Evolutionary conservation across 2,113 vertebrate species (phyloP).

Genomic region (Percopsis transmontana): DNA sequence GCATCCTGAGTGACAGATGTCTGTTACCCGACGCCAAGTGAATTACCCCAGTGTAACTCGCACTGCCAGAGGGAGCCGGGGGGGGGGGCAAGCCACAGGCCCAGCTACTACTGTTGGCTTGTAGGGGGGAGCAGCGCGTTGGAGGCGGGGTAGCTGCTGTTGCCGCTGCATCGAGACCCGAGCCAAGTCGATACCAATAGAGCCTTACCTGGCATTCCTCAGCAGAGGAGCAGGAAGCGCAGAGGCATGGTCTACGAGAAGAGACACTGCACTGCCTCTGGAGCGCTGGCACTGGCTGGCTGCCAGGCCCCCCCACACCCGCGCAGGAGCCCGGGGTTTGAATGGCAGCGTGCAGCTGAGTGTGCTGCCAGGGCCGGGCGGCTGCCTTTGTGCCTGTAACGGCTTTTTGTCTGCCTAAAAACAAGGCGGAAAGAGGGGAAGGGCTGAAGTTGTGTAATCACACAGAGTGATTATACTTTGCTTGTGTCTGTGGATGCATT

Average conservation of each 20-base stretch:
- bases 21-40: conserved; percentile 77
- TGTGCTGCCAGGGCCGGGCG: conserved; percentile 35
- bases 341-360: conserved; percentile 54
- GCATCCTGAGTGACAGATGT: conserved; percentile 77
- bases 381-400: conserved; percentile 40
- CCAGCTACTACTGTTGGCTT: conserved; percentile 49
- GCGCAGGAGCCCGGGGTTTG: conserved; percentile 40
- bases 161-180: conserved; percentile 13
- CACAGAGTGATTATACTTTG: background rate
- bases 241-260: conserved; percentile 62
- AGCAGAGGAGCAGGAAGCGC: conserved; percentile 59
- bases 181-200: conserved; percentile 35
- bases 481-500: too few species aligned
- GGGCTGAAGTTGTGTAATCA: background rate
- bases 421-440: conserved; percentile 16
- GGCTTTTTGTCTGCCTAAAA: conserved; percentile 35
- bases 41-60: conserved; percentile 73
- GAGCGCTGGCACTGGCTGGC: conserved; percentile 55
- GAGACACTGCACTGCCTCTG: conserved; percentile 66
- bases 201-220: conserved; percentile 75
- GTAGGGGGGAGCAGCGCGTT: conserved; percentile 18
- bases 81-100: conserved; percentile 32
- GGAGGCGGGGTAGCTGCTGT: background rate
- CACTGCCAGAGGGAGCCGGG: conserved; percentile 36
- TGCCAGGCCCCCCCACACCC: conserved; percentile 54